phyloP scores from a whole-genome alignment of 2,797 vertebrate genomes.

The Mus minutoides region DNA sequence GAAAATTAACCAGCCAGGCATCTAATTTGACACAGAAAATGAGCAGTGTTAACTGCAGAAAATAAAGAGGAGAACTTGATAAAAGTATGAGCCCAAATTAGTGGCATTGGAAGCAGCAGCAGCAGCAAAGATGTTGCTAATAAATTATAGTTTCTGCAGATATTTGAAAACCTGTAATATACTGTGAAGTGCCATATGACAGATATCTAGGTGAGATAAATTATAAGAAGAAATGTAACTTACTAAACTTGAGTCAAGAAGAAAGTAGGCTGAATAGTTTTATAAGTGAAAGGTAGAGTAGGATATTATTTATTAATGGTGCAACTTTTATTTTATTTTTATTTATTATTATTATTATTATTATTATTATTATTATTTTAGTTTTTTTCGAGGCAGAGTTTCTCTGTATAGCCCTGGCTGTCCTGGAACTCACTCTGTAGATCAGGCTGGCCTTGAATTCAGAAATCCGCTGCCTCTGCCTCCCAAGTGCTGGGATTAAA shows the following conservation, averaged over 20 bases:
- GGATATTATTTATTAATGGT: not conserved
- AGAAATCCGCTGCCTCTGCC: too few species aligned
- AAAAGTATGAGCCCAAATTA: not conserved
- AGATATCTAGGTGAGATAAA: not conserved
- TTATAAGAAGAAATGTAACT: not conserved
- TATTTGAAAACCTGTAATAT: not conserved
- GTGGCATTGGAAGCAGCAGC: not conserved
- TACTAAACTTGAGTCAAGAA: not conserved
- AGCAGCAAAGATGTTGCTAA: not conserved
- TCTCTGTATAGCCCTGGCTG: too few species aligned
- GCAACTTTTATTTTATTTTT: not conserved
- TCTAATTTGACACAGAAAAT: constrained; percentile 1
- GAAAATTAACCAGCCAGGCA: constrained; percentile 24
- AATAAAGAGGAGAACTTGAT: not conserved
- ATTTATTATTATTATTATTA: too few species aligned
- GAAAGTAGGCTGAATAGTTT: not conserved
- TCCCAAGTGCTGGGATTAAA: too few species aligned
- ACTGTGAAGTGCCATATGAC: not conserved
- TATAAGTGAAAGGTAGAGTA: not conserved
- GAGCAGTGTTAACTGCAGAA: constrained; percentile 7
- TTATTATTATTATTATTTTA: too few species aligned
- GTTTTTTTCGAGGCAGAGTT: too few species aligned
- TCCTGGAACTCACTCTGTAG: too few species aligned
- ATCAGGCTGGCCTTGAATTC: too few species aligned
- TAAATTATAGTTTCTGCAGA: not conserved